phyloP scores from a whole-genome alignment of 2,797 vertebrate genomes.

The Thalassophryne amazonica region DNA sequence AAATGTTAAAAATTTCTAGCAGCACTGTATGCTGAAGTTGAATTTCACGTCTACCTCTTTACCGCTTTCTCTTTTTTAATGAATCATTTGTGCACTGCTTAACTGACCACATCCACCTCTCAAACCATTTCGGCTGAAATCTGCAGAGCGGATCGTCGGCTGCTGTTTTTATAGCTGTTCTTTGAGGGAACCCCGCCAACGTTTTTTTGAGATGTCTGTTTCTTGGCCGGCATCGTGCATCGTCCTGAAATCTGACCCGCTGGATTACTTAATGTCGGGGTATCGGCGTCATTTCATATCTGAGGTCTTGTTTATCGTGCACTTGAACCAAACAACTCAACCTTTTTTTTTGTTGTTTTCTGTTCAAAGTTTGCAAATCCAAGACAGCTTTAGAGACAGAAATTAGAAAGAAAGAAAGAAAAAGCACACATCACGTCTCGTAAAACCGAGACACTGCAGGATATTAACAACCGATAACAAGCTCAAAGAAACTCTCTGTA shows the following conservation, averaged over 20 bases:
- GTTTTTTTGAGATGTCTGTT: constrained; percentile 29
- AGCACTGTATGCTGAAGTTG: no score
- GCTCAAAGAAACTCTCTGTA: constrained; percentile 13
- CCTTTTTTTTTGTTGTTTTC: neutral
- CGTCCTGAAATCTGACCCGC: neutral
- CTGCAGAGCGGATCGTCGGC: constrained; percentile 6
- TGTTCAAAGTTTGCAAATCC: constrained; percentile 6
- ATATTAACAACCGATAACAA: constrained; percentile 1
- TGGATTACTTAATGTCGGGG: neutral
- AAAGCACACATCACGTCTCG: neutral
- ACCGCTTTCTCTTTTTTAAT: constrained; percentile 40
- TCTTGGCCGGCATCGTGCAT: neutral
- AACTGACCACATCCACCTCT: constrained; percentile 26
- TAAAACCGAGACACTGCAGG: neutral
- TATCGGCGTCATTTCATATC: no score
- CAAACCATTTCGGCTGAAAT: constrained; percentile 28
- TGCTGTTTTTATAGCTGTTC: constrained; percentile 14
- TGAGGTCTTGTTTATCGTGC: neutral
- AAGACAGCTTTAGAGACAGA: neutral
- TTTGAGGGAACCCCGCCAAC: constrained; percentile 4
- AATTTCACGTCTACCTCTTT: no score
- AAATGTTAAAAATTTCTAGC: no score
- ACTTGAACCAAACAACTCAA: no score
- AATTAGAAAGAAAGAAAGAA: no score
- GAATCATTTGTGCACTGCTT: constrained; percentile 9